Evolutionary conservation across 1,140 invertebrate genomes (phyloP), one percentile per base, ranked within the genome.

Genomic region (Drosophila navojoa): DNA sequence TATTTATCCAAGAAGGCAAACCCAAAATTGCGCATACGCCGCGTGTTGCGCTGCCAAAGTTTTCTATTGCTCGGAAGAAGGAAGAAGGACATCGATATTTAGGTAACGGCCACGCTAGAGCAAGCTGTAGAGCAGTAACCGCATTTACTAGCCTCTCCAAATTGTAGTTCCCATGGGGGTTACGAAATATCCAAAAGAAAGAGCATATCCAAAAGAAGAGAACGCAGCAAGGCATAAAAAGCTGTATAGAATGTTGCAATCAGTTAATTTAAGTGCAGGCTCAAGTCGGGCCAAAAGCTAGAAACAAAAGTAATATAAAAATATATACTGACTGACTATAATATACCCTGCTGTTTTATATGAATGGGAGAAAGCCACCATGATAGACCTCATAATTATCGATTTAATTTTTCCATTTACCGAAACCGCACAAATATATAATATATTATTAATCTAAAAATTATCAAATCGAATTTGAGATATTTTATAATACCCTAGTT

Each of bases 191-290:
- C 22, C 19, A 44, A 27, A 52, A 40, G 82, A 62, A 82, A 79
- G 81, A 77, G 76, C 35, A 66, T 67, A 70, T n/a, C n/a, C n/a
- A 71, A 64, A 53, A 76, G 52, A 45, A 45, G 42, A 45, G 15
- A 45, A 62, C 58, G 47, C 71, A 69, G 69, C 60, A 44, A 67
- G 52, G 66, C 82, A 89, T 87, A 87, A 89, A 87, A 87, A 84
- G 84, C 84, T 84, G 74, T 80, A 89, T 77, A 84, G 77, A 87
- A 87, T 87, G 84, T 87, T 87, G 84, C 84, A 87, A 87, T 87
- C 84, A 87, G 84, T 89, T 87, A 87, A 87, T 89, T 87, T 89
- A 87, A 87, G 84, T 87, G 84, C 84, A 87, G 84, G 76, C 73
- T 77, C 54, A 80, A 52, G 63, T 73, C 64, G 79, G 47, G 52